phyloP scores from a whole-genome alignment of 1,140 invertebrate genomes.

The Tribolium castaneum region DNA sequence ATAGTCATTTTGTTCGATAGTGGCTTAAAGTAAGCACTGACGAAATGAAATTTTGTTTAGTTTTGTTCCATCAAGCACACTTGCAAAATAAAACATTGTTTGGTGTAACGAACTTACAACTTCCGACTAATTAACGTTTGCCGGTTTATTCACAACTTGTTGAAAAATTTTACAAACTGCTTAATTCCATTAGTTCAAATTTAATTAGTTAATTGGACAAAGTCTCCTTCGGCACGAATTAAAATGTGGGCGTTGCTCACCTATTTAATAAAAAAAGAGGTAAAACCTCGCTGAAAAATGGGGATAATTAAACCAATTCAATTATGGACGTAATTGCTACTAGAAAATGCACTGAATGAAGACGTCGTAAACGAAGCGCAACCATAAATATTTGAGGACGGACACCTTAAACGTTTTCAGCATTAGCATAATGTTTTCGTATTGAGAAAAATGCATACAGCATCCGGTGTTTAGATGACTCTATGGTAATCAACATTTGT shows the following conservation, averaged over 20 bases:
- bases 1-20: no score
- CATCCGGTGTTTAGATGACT: neutral
- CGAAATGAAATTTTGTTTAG: no score
- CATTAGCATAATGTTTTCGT: neutral
- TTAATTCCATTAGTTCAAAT: neutral
- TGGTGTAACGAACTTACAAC: no score
- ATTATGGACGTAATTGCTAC: neutral
- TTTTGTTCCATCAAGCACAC: no score
- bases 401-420: neutral
- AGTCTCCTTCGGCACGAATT: neutral
- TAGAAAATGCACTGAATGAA: neutral
- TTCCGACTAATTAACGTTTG: no score
- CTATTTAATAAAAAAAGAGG: neutral
- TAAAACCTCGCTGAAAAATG: neutral
- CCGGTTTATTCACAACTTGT: no score
- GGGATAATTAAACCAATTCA: neutral
- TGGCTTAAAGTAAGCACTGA: no score
- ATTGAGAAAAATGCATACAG: neutral
- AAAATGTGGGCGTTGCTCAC: neutral
- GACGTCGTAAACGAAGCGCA: neutral
- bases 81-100: no score
- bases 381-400: neutral
- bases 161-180: neutral
- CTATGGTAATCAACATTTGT: neutral
- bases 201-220: neutral